Base-by-base conservation (phyloP, 2,888 invertebrate genomes). In the Agrilus biguttatus region DNA sequence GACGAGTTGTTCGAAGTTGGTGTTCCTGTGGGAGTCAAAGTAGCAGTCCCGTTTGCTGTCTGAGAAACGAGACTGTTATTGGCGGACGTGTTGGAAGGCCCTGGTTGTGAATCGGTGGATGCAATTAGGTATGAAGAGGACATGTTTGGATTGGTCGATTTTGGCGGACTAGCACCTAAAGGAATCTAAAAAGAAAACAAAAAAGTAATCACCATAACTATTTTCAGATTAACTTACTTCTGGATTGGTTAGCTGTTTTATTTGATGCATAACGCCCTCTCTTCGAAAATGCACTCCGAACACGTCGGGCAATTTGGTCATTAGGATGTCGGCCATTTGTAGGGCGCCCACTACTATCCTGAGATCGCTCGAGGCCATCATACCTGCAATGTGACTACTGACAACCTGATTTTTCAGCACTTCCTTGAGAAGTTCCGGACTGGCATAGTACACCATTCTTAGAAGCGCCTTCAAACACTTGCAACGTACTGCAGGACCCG, bases 231-330 rank as follows among this genome's bases (percentile, higher is more conserved):
- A 39, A 37, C 46, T 45, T 48, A 74, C 70, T 55, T 79, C 78
- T 8, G 82, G 80, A 67, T 83, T 82, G 36, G 80, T 77, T 48
- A 87, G 65, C 54, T 80, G 77, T 14, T 70, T 73, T 21, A 75
- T 73, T 69, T 95, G 93, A 68, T 95, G 90, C 69, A 93, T 77
- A n/a, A 95, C 95, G 60, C 97, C 97, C 71, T 98, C 97, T 49
- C 96, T 80, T 10, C 92, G 79, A 69, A 98, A 98, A 71, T 93
- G 92, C 46, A 89, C 83, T 39, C 84, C 86, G 72, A 97, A 98
- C 44, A 95, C 83, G 50, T 93, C 87, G 0, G 96, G 93, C 55
- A 98, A 69, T 59, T 96, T 93, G 65, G 89, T 86, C 89, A 97
- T 93, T 47, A 98, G 70, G 54, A 97, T 90, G 66, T 92, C 90